Base-by-base conservation (phyloP, 2,888 invertebrate species). In the Thecophora atra region DNA sequence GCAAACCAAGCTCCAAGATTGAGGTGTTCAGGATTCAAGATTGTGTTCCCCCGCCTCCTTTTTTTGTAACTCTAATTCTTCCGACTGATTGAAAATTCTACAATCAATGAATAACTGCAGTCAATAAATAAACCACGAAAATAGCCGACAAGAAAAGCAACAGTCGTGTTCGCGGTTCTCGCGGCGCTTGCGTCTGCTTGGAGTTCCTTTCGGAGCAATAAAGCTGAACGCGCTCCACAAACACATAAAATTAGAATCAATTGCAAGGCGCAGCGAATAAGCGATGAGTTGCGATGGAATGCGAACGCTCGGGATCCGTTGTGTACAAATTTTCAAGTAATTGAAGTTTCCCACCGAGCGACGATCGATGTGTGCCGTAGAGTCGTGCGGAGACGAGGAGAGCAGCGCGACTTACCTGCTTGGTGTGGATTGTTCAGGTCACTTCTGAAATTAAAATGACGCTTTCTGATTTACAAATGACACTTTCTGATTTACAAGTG, bases 211-310 rank as follows among this genome's bases (percentile, higher is more conserved):
- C 28, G 58, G 6, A 24, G 58, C 15, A 56, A 24, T 5, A 19
- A 52, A 19, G 17, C 56, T 5, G 58, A 58, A 28, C 58, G 58
- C 58, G 21, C 15, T 11, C 3, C 47, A 11, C 47, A n/a, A n/a
- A 47, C 47, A 52, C 66, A 26, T 66, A 30, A 66, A 66, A 66
- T 66, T 28, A 30, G 37, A 66, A 52, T 66, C 66, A 66, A 66
- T 24, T 64, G 64, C 47, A 64, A 47, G 47, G 42, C 44, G n/a
- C 64, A 64, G 28, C 47, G 64, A 64, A 64, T 47, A 26, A 64
- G 47, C 64, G 44, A 21, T 47, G 64, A 64, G 13, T 42, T 47
- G 51, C 64, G 26, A n/a, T 47, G 51, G n/a, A 24, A 24, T 26
- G n/a, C 64, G 6, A 26, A 17, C 21, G 47, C 63, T 63, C 44